A percentile compares a stretch with the other conserved stretches of the same genome.
Conservation (phyloP, 2,797 vertebrate genomes). For the Neomorphus geoffroyi region DNA sequence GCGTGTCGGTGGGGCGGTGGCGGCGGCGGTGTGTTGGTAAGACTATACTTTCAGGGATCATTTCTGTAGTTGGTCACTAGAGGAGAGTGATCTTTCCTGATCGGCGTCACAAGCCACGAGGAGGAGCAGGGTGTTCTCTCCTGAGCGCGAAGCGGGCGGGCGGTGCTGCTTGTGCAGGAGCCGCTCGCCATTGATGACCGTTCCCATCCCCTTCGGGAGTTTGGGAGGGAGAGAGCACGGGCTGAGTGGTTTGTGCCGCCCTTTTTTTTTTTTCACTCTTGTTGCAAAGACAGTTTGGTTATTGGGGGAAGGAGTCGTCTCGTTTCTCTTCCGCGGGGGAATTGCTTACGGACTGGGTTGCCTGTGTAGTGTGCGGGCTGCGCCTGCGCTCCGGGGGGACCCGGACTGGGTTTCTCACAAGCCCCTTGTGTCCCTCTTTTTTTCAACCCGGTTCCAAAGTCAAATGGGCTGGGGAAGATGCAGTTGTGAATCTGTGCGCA, state of each 20-base stretch:
- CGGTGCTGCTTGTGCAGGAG: neutral
- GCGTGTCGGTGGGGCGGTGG: too few relatives aligned
- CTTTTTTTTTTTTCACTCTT: fast-evolving
- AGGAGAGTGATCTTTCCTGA: neutral
- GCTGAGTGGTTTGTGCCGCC: conserved; percentile 45
- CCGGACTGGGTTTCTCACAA: too few relatives aligned
- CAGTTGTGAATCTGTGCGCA: too few relatives aligned
- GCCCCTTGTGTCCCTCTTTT: too few relatives aligned
- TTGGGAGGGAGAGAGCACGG: neutral
- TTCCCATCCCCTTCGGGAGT: neutral
- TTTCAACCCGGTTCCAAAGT: too few relatives aligned
- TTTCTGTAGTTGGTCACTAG: conserved; percentile 27
- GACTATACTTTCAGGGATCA: conserved; percentile 60
- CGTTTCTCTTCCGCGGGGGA: too few relatives aligned
- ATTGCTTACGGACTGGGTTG: too few relatives aligned
- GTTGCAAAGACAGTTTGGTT: fast-evolving
- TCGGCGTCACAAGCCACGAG: conserved; percentile 7
- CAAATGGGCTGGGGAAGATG: too few relatives aligned
- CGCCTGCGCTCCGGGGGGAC: too few relatives aligned
- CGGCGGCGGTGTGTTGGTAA: fast-evolving
- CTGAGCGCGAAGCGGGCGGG: conserved; percentile 2
- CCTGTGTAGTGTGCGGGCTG: too few relatives aligned
- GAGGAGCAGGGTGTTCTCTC: neutral
- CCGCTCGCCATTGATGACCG: conserved; percentile 9
- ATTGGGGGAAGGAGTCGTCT: too few relatives aligned